Evolutionary conservation across 2,888 invertebrate genomes (phyloP).

Genomic region (Yponomeuta evonymella): DNA sequence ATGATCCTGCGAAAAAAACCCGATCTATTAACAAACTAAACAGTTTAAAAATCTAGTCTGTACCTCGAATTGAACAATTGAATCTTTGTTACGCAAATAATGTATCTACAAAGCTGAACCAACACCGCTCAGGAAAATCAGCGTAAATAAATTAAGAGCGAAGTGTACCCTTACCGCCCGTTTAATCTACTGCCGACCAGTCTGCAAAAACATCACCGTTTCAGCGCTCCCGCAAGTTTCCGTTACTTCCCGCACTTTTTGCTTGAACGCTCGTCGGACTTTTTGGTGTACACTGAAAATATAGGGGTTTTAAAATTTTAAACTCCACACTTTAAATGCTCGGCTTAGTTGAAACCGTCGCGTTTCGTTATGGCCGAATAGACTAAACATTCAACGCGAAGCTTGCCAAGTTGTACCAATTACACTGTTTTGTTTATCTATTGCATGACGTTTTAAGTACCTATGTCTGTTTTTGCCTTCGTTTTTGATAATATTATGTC

Average conservation of each 20-base stretch:
- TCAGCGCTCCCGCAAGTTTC: background rate
- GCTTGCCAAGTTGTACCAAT: background rate
- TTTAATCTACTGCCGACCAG: background rate
- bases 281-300: background rate
- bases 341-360: background rate
- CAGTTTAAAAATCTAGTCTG: no score
- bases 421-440: background rate
- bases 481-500: no score
- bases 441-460: no score
- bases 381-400: background rate
- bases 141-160: background rate
- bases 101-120: no score
- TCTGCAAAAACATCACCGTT: background rate
- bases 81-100: no score
- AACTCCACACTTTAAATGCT: background rate
- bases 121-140: background rate
- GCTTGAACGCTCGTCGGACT: background rate
- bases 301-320: conserved; percentile 2
- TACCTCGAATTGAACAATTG: no score
- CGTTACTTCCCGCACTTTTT: background rate
- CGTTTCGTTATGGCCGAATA: background rate
- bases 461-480: no score
- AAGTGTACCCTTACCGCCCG: background rate
- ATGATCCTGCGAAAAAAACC: no score
- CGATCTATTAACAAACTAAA: no score